phyloP scores from a whole-genome alignment of 1,140 invertebrate genomes.

The Drosophila virilis region DNA sequence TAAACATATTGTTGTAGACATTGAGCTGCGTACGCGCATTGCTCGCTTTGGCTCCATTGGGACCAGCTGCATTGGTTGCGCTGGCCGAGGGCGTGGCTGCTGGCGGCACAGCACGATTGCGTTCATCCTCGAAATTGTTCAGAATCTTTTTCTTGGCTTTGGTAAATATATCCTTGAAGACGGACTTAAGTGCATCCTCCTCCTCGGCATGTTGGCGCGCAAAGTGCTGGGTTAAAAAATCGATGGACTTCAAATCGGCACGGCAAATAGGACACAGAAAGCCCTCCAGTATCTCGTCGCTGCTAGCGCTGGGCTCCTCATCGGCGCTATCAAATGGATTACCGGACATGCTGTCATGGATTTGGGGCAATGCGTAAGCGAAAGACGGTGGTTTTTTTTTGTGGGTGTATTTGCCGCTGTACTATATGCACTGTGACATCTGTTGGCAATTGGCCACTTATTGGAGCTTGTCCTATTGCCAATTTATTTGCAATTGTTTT shows the following conservation, averaged over 20 bases:
- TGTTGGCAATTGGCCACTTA: neutral
- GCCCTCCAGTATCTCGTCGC: constrained; percentile 91
- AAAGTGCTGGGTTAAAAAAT: constrained; percentile 93
- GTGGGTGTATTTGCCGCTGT: constrained; percentile 53
- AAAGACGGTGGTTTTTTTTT: constrained; percentile 23
- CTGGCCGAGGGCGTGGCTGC: neutral
- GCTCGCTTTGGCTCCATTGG: constrained; percentile 28
- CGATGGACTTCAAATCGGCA: constrained; percentile 92
- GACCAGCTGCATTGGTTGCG: constrained; percentile 42
- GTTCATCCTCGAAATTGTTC: constrained; percentile 89
- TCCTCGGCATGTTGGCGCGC: constrained; percentile 95
- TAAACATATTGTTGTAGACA: constrained; percentile 86
- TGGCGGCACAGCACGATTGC: neutral
- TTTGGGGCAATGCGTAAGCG: constrained; percentile 35
- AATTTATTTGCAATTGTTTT: neutral
- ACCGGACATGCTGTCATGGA: constrained; percentile 54
- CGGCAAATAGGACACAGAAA: constrained; percentile 97
- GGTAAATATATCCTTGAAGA: constrained; percentile 93
- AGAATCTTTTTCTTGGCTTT: constrained; percentile 94
- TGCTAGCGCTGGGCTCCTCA: constrained; percentile 71
- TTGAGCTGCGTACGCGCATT: constrained; percentile 63
- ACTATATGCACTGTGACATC: neutral
- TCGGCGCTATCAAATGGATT: constrained; percentile 76
- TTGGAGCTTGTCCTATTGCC: neutral
- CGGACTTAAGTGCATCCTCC: constrained; percentile 93